phyloP scores from a whole-genome alignment of 2,113 vertebrate genomes.

The Hemichromis elongatus region DNA sequence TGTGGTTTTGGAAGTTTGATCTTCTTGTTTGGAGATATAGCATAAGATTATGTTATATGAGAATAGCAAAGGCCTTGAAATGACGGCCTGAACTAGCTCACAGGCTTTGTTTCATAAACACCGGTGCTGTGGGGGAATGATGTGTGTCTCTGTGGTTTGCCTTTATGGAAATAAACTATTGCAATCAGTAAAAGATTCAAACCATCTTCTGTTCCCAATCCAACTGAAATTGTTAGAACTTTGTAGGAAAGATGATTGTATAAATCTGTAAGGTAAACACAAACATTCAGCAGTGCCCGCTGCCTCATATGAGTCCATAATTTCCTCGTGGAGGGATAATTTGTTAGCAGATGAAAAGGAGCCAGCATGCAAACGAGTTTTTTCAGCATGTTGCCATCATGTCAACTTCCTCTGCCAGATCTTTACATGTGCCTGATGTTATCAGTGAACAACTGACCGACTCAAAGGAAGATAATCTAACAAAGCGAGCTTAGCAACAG shows the following conservation, averaged over 20 bases:
- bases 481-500: neutral
- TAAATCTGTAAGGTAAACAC: slow-evolving; percentile 7
- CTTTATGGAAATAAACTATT: slow-evolving; percentile 26
- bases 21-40: neutral
- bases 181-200: slow-evolving; percentile 9
- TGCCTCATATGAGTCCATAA: neutral
- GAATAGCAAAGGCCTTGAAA: neutral
- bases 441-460: neutral
- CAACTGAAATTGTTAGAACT: slow-evolving; percentile 18
- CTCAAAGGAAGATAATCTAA: neutral
- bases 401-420: neutral
- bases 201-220: slow-evolving; percentile 2
- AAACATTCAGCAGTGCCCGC: slow-evolving; percentile 10
- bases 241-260: slow-evolving; percentile 20
- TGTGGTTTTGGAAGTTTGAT: neutral
- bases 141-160: slow-evolving; percentile 2
- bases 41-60: neutral
- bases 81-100: neutral
- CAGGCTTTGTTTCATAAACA: slow-evolving; percentile 19
- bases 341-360: neutral
- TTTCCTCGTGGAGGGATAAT: neutral
- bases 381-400: neutral
- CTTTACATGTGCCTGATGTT: neutral
- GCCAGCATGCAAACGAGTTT: neutral
- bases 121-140: neutral